A percentile compares a stretch with the other conserved stretches of the same genome.
Conservation (phyloP, 1,140 invertebrate genomes). For the Octopus bimaculoides region DNA sequence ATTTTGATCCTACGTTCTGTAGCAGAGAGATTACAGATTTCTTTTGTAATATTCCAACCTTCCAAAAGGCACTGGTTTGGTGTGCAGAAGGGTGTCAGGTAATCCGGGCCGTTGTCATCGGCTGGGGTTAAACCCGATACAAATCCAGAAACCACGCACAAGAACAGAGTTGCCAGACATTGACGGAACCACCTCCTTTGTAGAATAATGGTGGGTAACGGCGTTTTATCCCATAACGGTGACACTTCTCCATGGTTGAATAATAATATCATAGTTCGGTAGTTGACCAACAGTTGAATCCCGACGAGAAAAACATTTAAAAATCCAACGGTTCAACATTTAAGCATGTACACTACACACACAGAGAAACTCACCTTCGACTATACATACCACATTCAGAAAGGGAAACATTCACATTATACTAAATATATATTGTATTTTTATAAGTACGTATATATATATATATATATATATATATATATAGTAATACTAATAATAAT, state of each 20-base stretch:
- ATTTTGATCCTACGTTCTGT: background rate
- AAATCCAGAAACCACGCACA: background rate
- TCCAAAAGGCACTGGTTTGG: slow-evolving; percentile 6
- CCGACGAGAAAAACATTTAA: background rate
- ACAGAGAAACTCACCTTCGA: too few relatives aligned
- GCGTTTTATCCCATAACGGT: background rate
- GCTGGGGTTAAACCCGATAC: background rate
- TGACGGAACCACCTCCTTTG: background rate
- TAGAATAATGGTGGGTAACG: background rate
- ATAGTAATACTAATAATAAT: too few relatives aligned
- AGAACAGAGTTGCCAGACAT: background rate
- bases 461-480: too few relatives aligned
- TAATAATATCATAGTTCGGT: slow-evolving; percentile 8
- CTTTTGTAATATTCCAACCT: background rate
- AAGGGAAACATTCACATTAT: too few relatives aligned
- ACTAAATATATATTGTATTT: too few relatives aligned
- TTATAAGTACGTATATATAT: too few relatives aligned
- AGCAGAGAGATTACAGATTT: slow-evolving; percentile 7
- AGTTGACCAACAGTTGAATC: background rate
- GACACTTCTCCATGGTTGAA: slow-evolving; percentile 2
- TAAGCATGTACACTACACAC: too few relatives aligned
- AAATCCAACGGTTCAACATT: background rate
- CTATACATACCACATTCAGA: too few relatives aligned
- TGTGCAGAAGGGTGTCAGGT: background rate
- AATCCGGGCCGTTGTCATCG: slow-evolving; percentile 5